Evolutionary conservation across 2,797 vertebrate genomes (phyloP), one percentile per base, ranked within the genome.

Genomic region (Propithecus deckenii): DNA sequence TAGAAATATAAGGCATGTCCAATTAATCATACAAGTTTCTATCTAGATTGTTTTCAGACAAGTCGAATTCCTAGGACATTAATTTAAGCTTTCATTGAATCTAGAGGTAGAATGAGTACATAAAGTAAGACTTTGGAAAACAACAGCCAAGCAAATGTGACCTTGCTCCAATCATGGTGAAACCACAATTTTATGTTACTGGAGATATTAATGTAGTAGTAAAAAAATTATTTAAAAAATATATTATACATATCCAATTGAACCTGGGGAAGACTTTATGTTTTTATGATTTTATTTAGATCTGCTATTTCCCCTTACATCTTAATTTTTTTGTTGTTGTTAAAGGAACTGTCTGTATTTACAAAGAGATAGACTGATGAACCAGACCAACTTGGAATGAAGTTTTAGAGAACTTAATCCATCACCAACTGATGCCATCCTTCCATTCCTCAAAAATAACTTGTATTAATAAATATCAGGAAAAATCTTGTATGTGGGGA

Each of bases 1-100:
- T 94, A 94, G 92, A 95, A 89, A 89, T 86, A 91, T 65, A 92
- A 87, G 55, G 48, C 61, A 74, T 7, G 20, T 74, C 71, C 72
- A 89, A 55, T 95, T 86, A 92, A 89, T 92, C 92, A 92, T 14
- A 23, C 7, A 28, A 22, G 13, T 94, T 84, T 96, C 88, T 43
- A 65, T 75, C 32, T 30, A 83, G 52, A 65, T 61, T 59, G 43
- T 63, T 92, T 94, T 95, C 67, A 50, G 90, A 74, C 72, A 91
- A 74, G 50, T 52, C 75, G 30, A 91, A 94, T 89, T 97, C 93
- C 90, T 61, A 43, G 57, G 81, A 69, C 35, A 61, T 90, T 65
- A 76, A 71, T 41, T 84, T 25, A 97, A 84, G 50, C 63, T 72
- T 71, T 96, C 61, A 43, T 2, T 84, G 38, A 83, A 8, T 79